phyloP scores from a whole-genome alignment of 2,888 invertebrate species.

The Plagodis pulveraria region DNA sequence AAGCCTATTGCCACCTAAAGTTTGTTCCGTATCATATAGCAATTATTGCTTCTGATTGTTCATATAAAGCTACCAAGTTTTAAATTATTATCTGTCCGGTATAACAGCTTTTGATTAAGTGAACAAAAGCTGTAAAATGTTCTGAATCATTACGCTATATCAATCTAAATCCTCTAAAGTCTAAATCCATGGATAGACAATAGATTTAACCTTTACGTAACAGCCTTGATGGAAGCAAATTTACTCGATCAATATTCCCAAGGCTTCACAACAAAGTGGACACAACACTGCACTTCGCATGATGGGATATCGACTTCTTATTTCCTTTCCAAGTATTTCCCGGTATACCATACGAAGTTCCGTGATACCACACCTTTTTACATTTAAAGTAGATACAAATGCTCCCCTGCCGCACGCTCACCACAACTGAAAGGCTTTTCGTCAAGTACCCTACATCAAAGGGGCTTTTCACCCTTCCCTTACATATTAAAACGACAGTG shows the following conservation, averaged over 20 bases:
- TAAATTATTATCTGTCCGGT: no score
- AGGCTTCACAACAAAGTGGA: slow-evolving; percentile 22
- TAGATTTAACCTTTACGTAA: not conserved
- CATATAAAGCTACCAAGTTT: no score
- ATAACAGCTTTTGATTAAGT: no score
- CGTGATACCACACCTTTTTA: slow-evolving; percentile 38
- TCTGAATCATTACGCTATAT: not conserved
- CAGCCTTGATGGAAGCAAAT: slow-evolving; percentile 11
- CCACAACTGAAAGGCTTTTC: slow-evolving; percentile 48
- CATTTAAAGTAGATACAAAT: slow-evolving; percentile 43
- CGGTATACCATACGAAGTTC: slow-evolving; percentile 41
- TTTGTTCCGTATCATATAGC: no score
- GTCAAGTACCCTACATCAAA: slow-evolving; percentile 53
- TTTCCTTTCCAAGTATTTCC: slow-evolving; percentile 30
- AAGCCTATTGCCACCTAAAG: no score
- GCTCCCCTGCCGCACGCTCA: slow-evolving; percentile 35
- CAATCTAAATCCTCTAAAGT: no score
- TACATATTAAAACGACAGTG: slow-evolving; percentile 40
- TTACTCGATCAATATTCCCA: slow-evolving; percentile 17
- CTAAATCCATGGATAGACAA: no score
- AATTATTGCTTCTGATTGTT: no score
- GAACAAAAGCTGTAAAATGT: not conserved
- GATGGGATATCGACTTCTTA: slow-evolving; percentile 31
- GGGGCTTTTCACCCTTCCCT: slow-evolving; percentile 45
- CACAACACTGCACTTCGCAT: slow-evolving; percentile 33